A percentile compares a stretch with the other conserved stretches of the same genome.
phyloP scores from a whole-genome alignment of 2,113 vertebrate genomes.

The Eubucco bourcierii region DNA sequence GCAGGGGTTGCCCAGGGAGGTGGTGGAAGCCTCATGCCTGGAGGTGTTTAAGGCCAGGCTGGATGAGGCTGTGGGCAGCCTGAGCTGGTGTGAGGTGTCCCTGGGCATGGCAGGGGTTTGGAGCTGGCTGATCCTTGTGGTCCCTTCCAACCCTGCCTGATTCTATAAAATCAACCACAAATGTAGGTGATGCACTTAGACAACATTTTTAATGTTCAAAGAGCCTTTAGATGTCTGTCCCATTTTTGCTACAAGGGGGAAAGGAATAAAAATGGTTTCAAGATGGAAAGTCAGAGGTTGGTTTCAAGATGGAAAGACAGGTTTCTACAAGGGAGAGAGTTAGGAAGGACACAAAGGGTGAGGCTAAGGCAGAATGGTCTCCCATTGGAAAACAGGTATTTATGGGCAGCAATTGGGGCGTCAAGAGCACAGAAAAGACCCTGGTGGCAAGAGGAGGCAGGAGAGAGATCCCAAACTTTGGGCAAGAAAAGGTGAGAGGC shows the following conservation, averaged over 20 bases:
- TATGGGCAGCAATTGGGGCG: background rate
- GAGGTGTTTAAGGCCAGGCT: no score
- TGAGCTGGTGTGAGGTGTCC: no score
- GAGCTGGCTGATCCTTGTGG: no score
- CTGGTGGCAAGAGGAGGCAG: background rate
- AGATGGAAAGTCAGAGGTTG: background rate
- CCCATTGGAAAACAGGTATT: background rate
- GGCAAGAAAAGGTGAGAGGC: background rate
- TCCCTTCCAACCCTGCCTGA: no score
- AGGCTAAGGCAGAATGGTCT: background rate
- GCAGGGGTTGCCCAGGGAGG: no score
- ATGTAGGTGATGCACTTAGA: no score
- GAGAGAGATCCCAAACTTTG: background rate
- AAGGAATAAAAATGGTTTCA: background rate
- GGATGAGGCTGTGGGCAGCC: no score
- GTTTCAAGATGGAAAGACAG: background rate
- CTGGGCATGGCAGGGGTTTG: no score
- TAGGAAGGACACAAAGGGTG: background rate
- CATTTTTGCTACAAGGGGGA: background rate
- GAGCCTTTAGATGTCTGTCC: background rate
- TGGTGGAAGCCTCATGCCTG: no score
- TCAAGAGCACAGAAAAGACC: background rate
- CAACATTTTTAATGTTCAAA: background rate
- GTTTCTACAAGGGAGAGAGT: background rate
- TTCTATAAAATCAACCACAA: no score